Evolutionary conservation across 2,888 invertebrate genomes (phyloP), one percentile per base, ranked within the genome.

Genomic region (Papilio demoleus): DNA sequence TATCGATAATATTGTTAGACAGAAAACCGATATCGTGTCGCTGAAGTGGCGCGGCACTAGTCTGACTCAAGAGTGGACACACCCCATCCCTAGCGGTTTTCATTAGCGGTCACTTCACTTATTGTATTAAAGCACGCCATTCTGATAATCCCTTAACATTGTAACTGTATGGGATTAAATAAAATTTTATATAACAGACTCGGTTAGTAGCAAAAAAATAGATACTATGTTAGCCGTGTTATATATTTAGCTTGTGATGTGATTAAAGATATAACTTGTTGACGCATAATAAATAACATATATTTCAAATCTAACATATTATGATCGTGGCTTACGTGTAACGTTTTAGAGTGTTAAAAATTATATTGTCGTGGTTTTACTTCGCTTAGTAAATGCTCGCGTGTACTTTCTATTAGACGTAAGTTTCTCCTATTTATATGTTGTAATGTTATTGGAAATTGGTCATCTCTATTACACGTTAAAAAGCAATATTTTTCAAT

Each of bases 251-350:
- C 86, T 86, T 86, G 79, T 78, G 75, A 81, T 79, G 74, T 75
- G 84, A 84, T 80, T 83, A 81, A 79, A 83, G 40, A 74, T 82
- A 78, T 83, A 84, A 83, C 86, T 85, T 90, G 88, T 92, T 90
- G 86, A 90, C 81, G 91, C 90, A 91, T 90, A 90, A 91, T 91
- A 90, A 85, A 85, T 84, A 76, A 77, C 82, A 76, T 84, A 75
- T 77, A 74, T 76, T 77, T 77, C 76, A 75, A 70, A 77, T 76
- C 74, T 74, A 75, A 74, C 68, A 71, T 84, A 77, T 86, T 81
- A 85, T 84, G 81, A 81, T 86, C 78, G 85, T 88, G 83, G 87
- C 88, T 88, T 90, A 79, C 73, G 75, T 86, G 81, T 88, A 81
- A 83, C 75, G 71, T 77, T 76, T 72, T 72, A 74, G 70, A 74